Evolutionary conservation across 2,888 invertebrate genomes (phyloP).

Genomic region (Caenorhabditis sp.): DNA sequence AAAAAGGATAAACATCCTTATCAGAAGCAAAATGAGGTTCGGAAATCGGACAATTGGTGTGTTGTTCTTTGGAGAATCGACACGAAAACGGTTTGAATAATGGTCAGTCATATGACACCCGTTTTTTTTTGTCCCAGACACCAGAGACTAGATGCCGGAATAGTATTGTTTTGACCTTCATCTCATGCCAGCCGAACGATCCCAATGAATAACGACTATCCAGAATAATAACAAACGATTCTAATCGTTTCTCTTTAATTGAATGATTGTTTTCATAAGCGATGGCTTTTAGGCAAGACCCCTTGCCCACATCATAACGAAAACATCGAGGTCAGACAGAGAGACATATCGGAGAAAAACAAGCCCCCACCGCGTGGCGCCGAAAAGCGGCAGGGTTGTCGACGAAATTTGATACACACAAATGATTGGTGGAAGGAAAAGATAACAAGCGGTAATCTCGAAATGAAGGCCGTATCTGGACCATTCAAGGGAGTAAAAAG

Average conservation of each 20-base stretch:
- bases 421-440: conserved; percentile 13
- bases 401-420: conserved; percentile 50
- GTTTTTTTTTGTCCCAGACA: not conserved
- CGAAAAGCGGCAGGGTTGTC: conserved; percentile 36
- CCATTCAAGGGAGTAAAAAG: too few relatives aligned
- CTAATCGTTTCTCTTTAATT: not conserved
- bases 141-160: conserved; percentile 26
- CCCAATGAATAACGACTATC: not conserved
- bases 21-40: conserved; percentile 18
- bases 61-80: conserved; percentile 26
- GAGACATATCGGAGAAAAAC: conserved; percentile 19
- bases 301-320: conserved; percentile 10
- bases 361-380: conserved; percentile 9
- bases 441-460: conserved; percentile 37
- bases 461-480: not conserved
- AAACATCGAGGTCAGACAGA: conserved; percentile 27
- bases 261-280: not conserved
- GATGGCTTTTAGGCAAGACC: not conserved
- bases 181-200: not conserved
- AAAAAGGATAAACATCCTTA: conserved; percentile 28
- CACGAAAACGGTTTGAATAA: conserved; percentile 13
- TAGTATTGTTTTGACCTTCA: conserved; percentile 22
- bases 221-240: not conserved
- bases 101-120: conserved; percentile 29
- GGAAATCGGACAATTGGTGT: not conserved